phyloP scores from a whole-genome alignment of 2,113 vertebrate genomes.

The Crocuta crocuta region DNA sequence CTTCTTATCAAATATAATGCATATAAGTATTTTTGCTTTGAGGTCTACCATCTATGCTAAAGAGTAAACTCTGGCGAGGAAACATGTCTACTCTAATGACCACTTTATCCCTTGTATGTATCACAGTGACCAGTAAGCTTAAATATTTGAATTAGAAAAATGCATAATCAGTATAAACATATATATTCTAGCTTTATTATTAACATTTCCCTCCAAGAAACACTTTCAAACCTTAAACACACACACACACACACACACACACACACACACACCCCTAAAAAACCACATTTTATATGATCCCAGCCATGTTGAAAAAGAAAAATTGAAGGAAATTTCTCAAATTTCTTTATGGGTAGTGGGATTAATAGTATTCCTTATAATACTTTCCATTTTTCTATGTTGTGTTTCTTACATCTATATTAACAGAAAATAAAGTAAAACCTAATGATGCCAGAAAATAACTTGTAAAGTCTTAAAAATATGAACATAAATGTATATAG shows the following conservation, averaged over 20 bases:
- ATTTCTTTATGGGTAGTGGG: neutral
- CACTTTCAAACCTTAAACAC: neutral
- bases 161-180: neutral
- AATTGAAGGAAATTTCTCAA: slow-evolving; percentile 1
- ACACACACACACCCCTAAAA: neutral
- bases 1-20: neutral
- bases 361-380: slow-evolving; percentile 17
- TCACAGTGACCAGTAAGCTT: neutral
- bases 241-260: too few species aligned
- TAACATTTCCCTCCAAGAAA: neutral
- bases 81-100: neutral
- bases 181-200: neutral
- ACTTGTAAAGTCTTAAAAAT: neutral
- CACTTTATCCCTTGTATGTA: neutral
- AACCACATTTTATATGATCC: neutral
- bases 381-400: neutral
- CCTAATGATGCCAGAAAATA: neutral
- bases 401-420: neutral
- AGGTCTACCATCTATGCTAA: neutral
- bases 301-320: neutral
- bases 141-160: neutral
- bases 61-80: neutral
- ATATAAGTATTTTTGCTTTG: neutral
- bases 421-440: slow-evolving; percentile 35
- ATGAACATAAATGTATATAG: neutral